phyloP scores from a whole-genome alignment of 2,113 vertebrate species.

The Leucopsar rothschildi region DNA sequence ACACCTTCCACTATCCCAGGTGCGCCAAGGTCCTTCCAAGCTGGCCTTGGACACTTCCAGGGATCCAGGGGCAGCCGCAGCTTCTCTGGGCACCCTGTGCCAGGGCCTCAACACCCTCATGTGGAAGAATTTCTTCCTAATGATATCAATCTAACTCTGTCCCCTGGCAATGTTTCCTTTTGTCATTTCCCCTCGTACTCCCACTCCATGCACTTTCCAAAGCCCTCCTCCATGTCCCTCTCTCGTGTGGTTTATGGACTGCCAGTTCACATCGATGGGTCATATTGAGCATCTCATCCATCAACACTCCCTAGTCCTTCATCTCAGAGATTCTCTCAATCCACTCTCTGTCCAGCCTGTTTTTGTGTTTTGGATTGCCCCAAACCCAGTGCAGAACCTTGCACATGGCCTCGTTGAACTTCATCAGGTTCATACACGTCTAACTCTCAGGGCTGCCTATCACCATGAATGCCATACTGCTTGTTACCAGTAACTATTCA shows the following conservation, averaged over 20 bases:
- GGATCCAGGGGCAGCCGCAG: neutral
- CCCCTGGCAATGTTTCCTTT: neutral
- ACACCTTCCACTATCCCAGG: neutral
- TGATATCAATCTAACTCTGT: neutral
- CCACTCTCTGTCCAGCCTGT: neutral
- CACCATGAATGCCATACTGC: neutral
- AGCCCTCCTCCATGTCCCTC: neutral
- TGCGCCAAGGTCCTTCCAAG: no score
- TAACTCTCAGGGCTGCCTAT: no score
- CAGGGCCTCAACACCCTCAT: neutral
- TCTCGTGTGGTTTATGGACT: neutral
- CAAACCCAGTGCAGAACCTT: neutral
- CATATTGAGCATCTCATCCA: neutral
- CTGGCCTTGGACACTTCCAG: neutral
- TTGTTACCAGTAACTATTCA: neutral
- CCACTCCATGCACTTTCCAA: neutral
- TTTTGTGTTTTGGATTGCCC: neutral
- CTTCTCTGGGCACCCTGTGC: accelerated
- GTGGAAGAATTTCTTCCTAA: neutral
- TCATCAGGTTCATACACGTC: neutral
- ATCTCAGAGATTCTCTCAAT: neutral
- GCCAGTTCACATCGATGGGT: neutral
- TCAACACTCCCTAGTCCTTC: neutral
- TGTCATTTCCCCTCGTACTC: neutral
- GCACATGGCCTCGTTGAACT: neutral